Evolutionary conservation across 2,113 vertebrate genomes (phyloP).

Genomic region (Falco punctatus): DNA sequence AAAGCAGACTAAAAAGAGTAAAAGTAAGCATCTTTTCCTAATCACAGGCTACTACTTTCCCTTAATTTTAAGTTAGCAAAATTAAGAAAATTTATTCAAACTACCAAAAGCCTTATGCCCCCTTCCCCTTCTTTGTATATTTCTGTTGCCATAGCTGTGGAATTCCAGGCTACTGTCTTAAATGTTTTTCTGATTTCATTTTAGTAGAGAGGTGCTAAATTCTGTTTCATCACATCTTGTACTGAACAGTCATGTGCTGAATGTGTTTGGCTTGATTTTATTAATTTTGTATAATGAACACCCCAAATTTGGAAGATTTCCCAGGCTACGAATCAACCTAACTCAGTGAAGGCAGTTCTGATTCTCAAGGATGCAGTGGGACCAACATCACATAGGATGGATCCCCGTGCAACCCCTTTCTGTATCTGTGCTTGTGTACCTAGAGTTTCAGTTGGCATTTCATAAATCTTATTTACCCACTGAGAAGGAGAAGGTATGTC

Average conservation of each 20-base stretch:
- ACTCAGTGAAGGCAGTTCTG: background rate
- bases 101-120: accelerated
- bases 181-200: background rate
- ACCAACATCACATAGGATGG: background rate
- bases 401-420: background rate
- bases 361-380: background rate
- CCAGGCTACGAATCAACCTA: background rate
- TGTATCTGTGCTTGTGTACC: background rate
- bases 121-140: background rate
- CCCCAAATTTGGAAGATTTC: background rate
- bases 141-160: background rate
- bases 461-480: background rate
- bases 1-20: background rate
- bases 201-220: background rate
- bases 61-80: background rate
- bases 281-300: background rate
- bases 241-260: background rate
- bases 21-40: background rate
- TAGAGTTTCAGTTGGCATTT: background rate
- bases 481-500: background rate
- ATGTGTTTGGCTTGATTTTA: background rate
- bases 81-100: background rate
- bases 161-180: background rate
- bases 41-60: background rate
- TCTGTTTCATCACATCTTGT: background rate